Evolutionary conservation across 2,113 vertebrate species (phyloP).

Genomic region (Martes martes): DNA sequence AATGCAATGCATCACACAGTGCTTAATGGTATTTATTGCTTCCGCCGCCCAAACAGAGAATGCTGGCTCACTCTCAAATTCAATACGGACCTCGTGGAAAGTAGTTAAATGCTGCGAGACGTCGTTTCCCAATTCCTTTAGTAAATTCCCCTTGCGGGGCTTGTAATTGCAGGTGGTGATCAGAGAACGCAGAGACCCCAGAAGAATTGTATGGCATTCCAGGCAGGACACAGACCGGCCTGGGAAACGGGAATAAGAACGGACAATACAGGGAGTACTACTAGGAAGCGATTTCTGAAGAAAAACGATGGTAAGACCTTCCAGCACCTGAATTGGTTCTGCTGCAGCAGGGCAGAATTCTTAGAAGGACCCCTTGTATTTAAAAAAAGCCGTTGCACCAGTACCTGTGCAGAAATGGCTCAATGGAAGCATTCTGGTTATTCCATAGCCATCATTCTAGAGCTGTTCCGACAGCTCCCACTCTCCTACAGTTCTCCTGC

Average conservation of each 20-base stretch:
- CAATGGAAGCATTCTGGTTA: not conserved
- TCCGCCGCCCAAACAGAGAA: not conserved
- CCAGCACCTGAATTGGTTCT: not conserved
- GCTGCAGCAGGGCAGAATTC: not conserved
- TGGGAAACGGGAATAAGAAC: not conserved
- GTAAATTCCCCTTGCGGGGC: not conserved
- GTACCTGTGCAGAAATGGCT: not conserved
- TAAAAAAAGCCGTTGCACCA: not conserved
- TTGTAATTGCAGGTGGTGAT: constrained; percentile 51
- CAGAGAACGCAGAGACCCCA: not conserved
- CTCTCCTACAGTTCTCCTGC: not conserved
- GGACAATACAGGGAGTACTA: not conserved
- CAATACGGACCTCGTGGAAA: not conserved
- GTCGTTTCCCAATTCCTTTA: not conserved
- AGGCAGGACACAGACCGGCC: not conserved
- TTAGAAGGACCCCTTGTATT: not conserved
- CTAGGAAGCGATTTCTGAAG: not conserved
- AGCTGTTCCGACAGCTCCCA: not conserved
- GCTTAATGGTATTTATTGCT: not conserved
- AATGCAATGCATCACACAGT: not conserved
- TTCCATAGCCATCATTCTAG: not conserved
- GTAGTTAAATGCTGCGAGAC: not conserved
- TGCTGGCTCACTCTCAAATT: constrained; percentile 33
- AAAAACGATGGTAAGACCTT: constrained; percentile 32
- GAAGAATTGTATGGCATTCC: constrained; percentile 4